Conservation (phyloP, 2,113 vertebrate genomes). For the Cyanoderma ruficeps region DNA sequence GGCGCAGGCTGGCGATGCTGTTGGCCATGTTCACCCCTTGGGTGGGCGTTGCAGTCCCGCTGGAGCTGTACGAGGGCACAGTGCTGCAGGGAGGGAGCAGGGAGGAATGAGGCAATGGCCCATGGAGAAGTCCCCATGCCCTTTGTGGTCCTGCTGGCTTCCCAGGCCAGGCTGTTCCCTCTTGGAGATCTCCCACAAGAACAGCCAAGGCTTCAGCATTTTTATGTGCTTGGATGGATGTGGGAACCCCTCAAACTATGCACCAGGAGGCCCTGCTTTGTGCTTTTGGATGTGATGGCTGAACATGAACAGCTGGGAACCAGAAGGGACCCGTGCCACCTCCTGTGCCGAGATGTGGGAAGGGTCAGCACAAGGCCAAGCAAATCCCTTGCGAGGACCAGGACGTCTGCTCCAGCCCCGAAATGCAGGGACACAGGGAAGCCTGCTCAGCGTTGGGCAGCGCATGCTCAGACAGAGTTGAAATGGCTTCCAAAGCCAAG, state of each 20-base stretch:
- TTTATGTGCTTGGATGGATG: slow-evolving; percentile 16
- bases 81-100: slow-evolving; percentile 57
- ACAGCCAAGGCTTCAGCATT: slow-evolving; percentile 10
- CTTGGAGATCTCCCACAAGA: slow-evolving; percentile 14
- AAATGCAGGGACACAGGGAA: neutral
- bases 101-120: neutral
- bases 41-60: slow-evolving; percentile 43
- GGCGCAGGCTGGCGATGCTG: slow-evolving; percentile 84
- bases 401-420: rapidly evolving
- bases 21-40: slow-evolving; percentile 84
- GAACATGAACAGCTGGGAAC: neutral
- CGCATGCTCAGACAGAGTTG: neutral
- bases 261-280: neutral
- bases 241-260: slow-evolving; percentile 47
- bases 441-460: neutral
- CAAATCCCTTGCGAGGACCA: neutral
- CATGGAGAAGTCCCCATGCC: neutral
- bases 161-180: neutral
- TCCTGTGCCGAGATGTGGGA: neutral
- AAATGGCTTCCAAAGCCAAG: neutral
- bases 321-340: neutral
- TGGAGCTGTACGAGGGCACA: slow-evolving; percentile 79
- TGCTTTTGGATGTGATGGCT: neutral
- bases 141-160: neutral
- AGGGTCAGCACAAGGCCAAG: neutral